Evolutionary conservation across 2,888 invertebrate species (phyloP).

Genomic region (Quadriops clusia): DNA sequence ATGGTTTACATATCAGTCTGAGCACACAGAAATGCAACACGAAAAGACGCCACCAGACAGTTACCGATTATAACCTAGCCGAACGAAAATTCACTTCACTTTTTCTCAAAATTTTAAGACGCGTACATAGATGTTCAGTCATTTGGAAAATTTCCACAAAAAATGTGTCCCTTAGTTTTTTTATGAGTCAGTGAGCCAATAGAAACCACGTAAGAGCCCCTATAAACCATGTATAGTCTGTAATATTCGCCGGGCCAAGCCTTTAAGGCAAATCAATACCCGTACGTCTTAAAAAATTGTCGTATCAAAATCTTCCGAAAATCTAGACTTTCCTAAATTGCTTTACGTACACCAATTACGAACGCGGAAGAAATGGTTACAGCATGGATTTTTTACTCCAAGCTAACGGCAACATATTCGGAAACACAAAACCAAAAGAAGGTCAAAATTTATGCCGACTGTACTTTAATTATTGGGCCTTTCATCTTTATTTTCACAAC

Average conservation of each 20-base stretch:
- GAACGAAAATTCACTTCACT: conserved; percentile 15
- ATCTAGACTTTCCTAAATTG: conserved; percentile 21
- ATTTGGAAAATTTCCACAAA: conserved; percentile 53
- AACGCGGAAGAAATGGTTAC: conserved; percentile 16
- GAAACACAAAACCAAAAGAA: conserved; percentile 34
- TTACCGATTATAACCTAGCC: too few relatives aligned
- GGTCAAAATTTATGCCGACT: conserved; percentile 35
- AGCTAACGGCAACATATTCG: conserved; percentile 33
- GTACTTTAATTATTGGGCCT: conserved; percentile 33
- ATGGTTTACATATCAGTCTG: conserved; percentile 22
- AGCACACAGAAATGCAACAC: too few relatives aligned
- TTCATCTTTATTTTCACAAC: conserved; percentile 38
- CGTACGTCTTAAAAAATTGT: conserved; percentile 36
- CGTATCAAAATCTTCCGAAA: conserved; percentile 26
- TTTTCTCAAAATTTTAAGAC: conserved; percentile 34
- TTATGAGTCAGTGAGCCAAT: conserved; percentile 40
- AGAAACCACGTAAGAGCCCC: conserved; percentile 39
- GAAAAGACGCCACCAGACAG: too few relatives aligned
- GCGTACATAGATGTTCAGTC: conserved; percentile 41
- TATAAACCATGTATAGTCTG: conserved; percentile 39
- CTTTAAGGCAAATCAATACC: conserved; percentile 40
- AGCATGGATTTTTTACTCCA: conserved; percentile 23
- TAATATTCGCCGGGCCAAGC: conserved; percentile 38
- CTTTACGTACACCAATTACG: conserved; percentile 15
- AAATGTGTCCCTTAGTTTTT: conserved; percentile 36